Conservation (phyloP, 2,113 vertebrate genomes). For the Xyrauchen texanus region DNA sequence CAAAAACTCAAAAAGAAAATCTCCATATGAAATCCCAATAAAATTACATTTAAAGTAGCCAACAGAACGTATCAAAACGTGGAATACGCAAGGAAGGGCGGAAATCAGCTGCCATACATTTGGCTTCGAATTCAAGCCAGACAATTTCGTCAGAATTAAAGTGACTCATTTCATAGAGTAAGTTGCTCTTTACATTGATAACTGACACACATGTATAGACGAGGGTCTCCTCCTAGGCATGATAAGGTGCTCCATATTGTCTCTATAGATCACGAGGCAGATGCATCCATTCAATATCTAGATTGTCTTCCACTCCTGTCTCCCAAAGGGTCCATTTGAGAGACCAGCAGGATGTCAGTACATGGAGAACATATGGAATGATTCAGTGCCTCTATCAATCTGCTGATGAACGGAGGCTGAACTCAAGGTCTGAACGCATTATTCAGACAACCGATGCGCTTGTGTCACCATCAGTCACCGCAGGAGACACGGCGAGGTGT, state of each 20-base stretch:
- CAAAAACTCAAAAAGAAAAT: neutral
- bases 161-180: neutral
- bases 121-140: slow-evolving; percentile 24
- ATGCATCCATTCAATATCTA: neutral
- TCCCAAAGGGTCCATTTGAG: slow-evolving; percentile 2
- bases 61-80: too few relatives aligned
- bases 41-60: too few relatives aligned
- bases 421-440: slow-evolving; percentile 51
- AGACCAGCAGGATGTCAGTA: slow-evolving; percentile 16
- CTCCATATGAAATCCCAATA: too few relatives aligned
- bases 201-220: neutral
- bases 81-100: slow-evolving; percentile 5
- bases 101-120: slow-evolving; percentile 9
- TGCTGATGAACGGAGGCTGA: slow-evolving; percentile 54
- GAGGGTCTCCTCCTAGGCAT: neutral
- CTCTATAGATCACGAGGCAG: neutral
- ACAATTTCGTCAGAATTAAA: too few relatives aligned
- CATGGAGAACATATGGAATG: slow-evolving; percentile 39
- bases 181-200: slow-evolving; percentile 2
- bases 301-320: neutral
- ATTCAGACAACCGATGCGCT: too few relatives aligned
- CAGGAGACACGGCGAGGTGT: slow-evolving; percentile 24
- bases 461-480: slow-evolving; percentile 46
- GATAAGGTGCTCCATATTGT: neutral
- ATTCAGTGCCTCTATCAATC: slow-evolving; percentile 44